Evolutionary conservation across 2,113 vertebrate genomes (phyloP).

Genomic region (Sula dactylatra): DNA sequence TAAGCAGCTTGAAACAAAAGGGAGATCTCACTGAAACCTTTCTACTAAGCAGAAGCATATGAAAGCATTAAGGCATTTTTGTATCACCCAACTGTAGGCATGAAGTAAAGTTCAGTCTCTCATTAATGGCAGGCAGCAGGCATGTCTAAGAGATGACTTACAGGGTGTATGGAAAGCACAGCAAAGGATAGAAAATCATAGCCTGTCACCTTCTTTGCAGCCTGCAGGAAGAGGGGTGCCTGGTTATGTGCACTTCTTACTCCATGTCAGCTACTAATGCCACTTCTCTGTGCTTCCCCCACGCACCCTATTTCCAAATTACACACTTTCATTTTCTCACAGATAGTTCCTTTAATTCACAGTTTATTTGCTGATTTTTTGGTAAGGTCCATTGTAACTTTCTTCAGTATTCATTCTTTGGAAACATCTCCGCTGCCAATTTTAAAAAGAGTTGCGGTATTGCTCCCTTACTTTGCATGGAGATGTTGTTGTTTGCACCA

Average conservation of each 20-base stretch:
- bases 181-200: background rate
- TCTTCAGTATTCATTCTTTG: background rate
- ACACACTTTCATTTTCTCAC: background rate
- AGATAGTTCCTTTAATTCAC: background rate
- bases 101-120: background rate
- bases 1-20: background rate
- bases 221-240: fast-evolving
- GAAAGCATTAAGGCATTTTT: background rate
- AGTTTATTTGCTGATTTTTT: background rate
- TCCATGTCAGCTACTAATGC: background rate
- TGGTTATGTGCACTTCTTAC: background rate
- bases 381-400: background rate
- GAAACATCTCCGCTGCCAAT: background rate
- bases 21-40: background rate
- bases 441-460: background rate
- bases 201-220: background rate
- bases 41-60: background rate
- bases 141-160: background rate
- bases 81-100: background rate
- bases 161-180: no score
- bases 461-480: background rate
- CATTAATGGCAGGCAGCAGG: background rate
- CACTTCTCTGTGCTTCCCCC: background rate
- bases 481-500: background rate
- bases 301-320: background rate